Evolutionary conservation across 2,888 invertebrate genomes (phyloP).

Genomic region (Papilio gigon): DNA sequence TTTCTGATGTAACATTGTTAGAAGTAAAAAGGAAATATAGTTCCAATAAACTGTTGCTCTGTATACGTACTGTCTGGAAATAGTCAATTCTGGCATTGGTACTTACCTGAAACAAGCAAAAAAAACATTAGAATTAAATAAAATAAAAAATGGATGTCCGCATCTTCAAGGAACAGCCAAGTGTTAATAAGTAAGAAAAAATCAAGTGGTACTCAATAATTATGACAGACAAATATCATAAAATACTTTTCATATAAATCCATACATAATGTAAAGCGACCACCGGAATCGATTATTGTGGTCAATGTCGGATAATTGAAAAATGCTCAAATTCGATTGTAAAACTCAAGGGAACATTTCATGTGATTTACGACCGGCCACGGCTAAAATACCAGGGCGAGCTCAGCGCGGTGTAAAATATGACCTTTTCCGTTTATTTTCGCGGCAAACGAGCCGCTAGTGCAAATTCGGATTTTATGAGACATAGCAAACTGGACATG

Average conservation of each 20-base stretch:
- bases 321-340: constrained; percentile 79
- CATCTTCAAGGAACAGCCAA: neutral
- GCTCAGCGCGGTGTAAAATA: constrained; percentile 56
- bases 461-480: constrained; percentile 48
- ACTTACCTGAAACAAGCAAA: constrained; percentile 72
- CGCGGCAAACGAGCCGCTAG: constrained; percentile 44
- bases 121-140: constrained; percentile 43
- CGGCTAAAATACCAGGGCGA: constrained; percentile 60
- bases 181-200: too few relatives aligned
- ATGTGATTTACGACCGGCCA: constrained; percentile 71
- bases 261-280: constrained; percentile 70
- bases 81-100: constrained; percentile 44
- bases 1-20: neutral
- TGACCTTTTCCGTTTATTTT: constrained; percentile 49
- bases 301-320: constrained; percentile 80
- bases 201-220: neutral
- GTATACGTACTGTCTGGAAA: neutral
- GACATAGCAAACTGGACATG: constrained; percentile 39
- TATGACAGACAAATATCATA: too few relatives aligned
- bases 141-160: constrained; percentile 19
- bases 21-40: neutral
- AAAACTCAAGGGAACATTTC: constrained; percentile 66
- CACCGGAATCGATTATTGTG: constrained; percentile 75
- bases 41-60: too few relatives aligned
- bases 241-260: constrained; percentile 63